Evolutionary conservation across 2,113 vertebrate genomes (phyloP).

Genomic region (Meleagris gallopavo): DNA sequence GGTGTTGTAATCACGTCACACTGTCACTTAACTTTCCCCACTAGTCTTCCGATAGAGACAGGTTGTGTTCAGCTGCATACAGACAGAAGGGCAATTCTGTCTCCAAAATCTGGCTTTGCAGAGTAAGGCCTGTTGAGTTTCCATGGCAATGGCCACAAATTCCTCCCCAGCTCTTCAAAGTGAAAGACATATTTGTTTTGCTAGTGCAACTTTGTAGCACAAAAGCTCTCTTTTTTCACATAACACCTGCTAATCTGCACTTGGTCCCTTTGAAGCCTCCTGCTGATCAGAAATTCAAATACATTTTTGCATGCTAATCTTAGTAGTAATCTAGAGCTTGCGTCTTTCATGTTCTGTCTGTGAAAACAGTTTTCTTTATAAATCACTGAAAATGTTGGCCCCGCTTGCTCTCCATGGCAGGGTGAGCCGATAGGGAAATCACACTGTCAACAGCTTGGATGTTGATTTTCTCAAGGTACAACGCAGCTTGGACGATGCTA

Average conservation of each 20-base stretch:
- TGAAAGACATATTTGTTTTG: constrained; percentile 97
- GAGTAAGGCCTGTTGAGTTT: constrained; percentile 82
- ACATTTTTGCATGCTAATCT: constrained; percentile 91
- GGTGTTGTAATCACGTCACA: not conserved
- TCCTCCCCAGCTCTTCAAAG: constrained; percentile 87
- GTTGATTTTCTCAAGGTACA: constrained; percentile 1
- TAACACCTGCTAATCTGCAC: constrained; percentile 90
- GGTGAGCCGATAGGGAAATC: constrained; percentile 3
- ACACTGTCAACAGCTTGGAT: not conserved
- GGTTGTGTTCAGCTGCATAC: not conserved
- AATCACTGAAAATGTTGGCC: constrained; percentile 1
- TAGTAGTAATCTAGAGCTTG: constrained; percentile 84
- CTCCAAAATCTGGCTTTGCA: constrained; percentile 54
- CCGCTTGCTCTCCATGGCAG: not conserved
- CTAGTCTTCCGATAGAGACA: constrained; percentile 23
- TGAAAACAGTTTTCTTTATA: constrained; percentile 82
- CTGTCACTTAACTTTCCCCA: not conserved
- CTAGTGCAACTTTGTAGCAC: constrained; percentile 87
- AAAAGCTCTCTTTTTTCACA: constrained; percentile 85
- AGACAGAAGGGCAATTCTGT: constrained; percentile 35
- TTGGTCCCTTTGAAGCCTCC: constrained; percentile 81
- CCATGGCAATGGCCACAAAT: constrained; percentile 89
- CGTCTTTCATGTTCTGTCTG: constrained; percentile 83
- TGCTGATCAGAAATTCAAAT: constrained; percentile 92
- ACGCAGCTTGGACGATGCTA: not conserved